A percentile compares a stretch with the other conserved stretches of the same genome.
These are phyloP conservation scores for Drosophila novamexicana DNA, from an alignment of 1,140 invertebrate species.

Conservation along the genomic window DNA sequence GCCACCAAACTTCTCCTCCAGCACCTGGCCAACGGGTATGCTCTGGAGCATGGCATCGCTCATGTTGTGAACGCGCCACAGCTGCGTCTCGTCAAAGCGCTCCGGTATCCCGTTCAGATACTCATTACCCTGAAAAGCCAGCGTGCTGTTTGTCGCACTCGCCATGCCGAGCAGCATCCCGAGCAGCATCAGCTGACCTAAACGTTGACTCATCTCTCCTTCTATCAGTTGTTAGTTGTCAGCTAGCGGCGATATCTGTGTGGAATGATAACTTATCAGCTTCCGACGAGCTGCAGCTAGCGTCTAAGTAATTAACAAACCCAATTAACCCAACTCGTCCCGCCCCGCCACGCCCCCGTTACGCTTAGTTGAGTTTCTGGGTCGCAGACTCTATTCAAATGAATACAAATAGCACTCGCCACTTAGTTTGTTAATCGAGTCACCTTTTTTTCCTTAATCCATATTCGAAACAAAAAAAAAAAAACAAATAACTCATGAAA, in stretches of 20 bases:
- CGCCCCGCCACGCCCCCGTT: neutral
- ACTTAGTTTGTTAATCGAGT: neutral
- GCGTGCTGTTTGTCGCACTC: conserved; percentile 37
- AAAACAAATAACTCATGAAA: no score
- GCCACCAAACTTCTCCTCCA: conserved; percentile 78
- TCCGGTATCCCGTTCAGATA: conserved; percentile 77
- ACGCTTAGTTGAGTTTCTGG: neutral
- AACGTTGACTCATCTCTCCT: conserved; percentile 11
- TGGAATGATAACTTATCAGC: conserved; percentile 15
- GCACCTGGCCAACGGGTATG: conserved; percentile 60
- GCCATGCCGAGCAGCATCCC: conserved; percentile 8
- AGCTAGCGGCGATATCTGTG: neutral
- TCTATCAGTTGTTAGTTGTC: neutral
- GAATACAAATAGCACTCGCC: no score
- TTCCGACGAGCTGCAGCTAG: neutral
- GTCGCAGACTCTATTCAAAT: neutral
- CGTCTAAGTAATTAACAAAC: conserved; percentile 3
- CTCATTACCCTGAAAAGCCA: conserved; percentile 9
- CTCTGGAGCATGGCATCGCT: conserved; percentile 60
- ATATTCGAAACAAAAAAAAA: neutral
- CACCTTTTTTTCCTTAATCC: neutral
- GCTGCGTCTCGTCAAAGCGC: conserved; percentile 86
- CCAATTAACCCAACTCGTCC: no score
- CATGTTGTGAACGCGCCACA: conserved; percentile 86
- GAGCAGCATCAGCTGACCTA: neutral